phyloP scores from a whole-genome alignment of 2,888 invertebrate genomes.

The Caenorhabditis uteleia region DNA sequence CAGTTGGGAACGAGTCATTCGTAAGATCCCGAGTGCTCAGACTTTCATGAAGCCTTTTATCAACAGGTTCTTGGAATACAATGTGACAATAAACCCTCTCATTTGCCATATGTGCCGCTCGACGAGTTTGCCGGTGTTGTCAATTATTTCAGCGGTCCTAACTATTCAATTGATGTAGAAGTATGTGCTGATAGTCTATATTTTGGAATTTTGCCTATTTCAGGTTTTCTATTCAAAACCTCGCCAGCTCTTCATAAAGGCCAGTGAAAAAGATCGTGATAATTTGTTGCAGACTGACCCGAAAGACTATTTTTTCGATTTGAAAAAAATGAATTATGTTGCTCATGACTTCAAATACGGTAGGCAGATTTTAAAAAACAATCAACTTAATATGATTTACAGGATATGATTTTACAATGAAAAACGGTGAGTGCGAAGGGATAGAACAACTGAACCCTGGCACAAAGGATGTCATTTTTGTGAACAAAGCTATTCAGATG shows the following conservation, averaged over 20 bases:
- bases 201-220: no score
- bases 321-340: constrained; percentile 22
- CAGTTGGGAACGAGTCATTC: constrained; percentile 4
- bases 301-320: constrained; percentile 2
- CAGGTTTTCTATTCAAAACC: constrained; percentile 22
- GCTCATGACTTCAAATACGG: constrained; percentile 34
- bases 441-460: background rate
- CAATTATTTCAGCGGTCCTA: no score
- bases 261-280: constrained; percentile 12
- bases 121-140: constrained; percentile 25
- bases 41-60: background rate
- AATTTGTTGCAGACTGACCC: background rate
- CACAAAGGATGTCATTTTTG: constrained; percentile 17
- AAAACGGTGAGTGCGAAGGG: constrained; percentile 5
- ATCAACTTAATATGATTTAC: background rate
- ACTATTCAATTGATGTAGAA: no score
- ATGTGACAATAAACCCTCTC: constrained; percentile 3
- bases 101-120: constrained; percentile 1
- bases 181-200: constrained; percentile 16
- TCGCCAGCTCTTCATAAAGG: constrained; percentile 9
- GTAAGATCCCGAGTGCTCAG: background rate
- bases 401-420: constrained; percentile 34
- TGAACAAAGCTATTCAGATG: no score
- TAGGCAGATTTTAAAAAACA: background rate
- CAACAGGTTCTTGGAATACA: constrained; percentile 20